Evolutionary conservation across 2,113 vertebrate genomes (phyloP), one percentile per base, ranked within the genome.

Genomic region (Neodontobutis hainanensis): DNA sequence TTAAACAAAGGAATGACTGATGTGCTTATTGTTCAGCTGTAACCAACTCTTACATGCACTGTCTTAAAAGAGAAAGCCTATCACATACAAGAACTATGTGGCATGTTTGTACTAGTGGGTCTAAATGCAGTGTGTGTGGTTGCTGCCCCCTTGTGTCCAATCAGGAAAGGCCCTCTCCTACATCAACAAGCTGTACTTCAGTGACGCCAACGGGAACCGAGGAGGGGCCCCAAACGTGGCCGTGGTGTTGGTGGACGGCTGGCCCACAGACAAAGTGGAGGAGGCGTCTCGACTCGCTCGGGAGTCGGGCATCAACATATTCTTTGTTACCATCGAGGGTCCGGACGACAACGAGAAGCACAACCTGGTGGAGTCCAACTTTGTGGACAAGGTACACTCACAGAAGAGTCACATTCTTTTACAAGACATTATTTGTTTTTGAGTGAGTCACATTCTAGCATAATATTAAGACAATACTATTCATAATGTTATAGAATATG

Each of bases 281-380:
- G 97, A 97, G 78, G 94, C 96, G 0, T 95, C 98, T 0, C 92
- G 96, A 44, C 90, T 96, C 0, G 96, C 96, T 5, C 93, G 98
- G 36, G 98, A 99, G 89, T 97, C 97, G 0, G 98, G 98, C 68
- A 96, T 98, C 92, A 99, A 99, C 77, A 94, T 99, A 73, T 99
- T 99, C 90, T 98, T 99, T 71, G 94, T 99, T 86, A 99, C 97
- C 65, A 91, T 99, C 10, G 98, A 99, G 87, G 96, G 94, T 38
- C 92, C 98, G 0, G 91, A 92, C 57, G 95, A 96, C 63, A 94
- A 81, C 0, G 98, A 99, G 86, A 97, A 94, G 61, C 93, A 94
- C 59, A 94, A 93, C 0, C 80, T 99, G 71, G 70, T 93, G 0
- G 98, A 99, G 84, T 69, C 90, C 36, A 93, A 95, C 88, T 99